Evolutionary conservation across 1,140 invertebrate species (phyloP).

Genomic region (Adoxophyes honmai): DNA sequence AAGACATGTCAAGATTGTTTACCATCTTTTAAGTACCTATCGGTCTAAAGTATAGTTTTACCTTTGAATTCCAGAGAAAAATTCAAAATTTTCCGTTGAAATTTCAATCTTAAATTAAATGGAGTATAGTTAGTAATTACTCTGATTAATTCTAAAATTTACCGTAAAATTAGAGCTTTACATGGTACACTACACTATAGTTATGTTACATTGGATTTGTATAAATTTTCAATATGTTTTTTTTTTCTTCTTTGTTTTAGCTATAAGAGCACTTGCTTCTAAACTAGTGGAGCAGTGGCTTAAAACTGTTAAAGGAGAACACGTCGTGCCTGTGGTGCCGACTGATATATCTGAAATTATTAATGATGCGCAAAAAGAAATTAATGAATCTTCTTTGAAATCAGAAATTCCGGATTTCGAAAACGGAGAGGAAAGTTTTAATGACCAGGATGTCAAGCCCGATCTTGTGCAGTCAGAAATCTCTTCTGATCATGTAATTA

Average conservation of each 20-base stretch:
- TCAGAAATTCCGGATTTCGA: slow-evolving; percentile 12
- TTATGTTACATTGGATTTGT: too few species aligned
- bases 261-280: slow-evolving; percentile 84
- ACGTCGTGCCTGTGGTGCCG: slow-evolving; percentile 55
- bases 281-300: slow-evolving; percentile 94
- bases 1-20: too few species aligned
- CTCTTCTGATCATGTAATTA: slow-evolving; percentile 3
- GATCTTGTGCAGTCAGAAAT: slow-evolving; percentile 18
- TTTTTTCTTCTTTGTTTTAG: slow-evolving; percentile 77
- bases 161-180: too few species aligned
- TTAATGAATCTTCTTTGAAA: slow-evolving; percentile 23
- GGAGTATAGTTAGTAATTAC: too few species aligned
- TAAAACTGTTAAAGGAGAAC: slow-evolving; percentile 87
- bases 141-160: too few species aligned
- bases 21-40: too few species aligned
- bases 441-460: slow-evolving; percentile 16
- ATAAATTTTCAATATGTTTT: too few species aligned
- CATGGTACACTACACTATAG: too few species aligned
- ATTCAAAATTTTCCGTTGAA: too few species aligned
- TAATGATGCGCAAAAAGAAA: slow-evolving; percentile 37
- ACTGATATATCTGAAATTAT: slow-evolving; percentile 59
- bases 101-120: too few species aligned
- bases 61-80: too few species aligned
- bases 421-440: slow-evolving; percentile 22
- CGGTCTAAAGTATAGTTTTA: too few species aligned